These are phyloP conservation scores for Cardiocondyla obscurior DNA, from an alignment of 1,140 invertebrate genomes.

Conservation along the genomic window DNA sequence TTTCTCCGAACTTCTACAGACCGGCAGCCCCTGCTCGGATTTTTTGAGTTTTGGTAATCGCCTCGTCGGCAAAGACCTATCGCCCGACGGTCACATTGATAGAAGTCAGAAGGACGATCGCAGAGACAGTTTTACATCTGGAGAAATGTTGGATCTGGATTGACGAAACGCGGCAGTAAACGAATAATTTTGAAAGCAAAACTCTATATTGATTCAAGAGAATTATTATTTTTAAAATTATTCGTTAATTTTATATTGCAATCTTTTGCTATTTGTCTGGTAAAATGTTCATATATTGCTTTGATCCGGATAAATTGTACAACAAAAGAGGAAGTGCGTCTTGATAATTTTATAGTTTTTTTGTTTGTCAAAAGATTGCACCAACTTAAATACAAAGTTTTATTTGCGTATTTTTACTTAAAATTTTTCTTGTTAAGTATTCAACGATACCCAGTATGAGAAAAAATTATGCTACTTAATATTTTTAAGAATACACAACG, in stretches of 20 bases:
- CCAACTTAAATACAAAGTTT: not conserved
- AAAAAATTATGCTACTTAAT: constrained; percentile 27
- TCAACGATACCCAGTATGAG: not conserved
- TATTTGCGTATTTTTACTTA: constrained; percentile 11
- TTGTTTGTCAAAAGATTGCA: constrained; percentile 13
- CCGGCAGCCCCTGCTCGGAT: constrained; percentile 72
- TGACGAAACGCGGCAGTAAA: constrained; percentile 25
- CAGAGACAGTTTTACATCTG: constrained; percentile 43
- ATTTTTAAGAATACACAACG: constrained; percentile 15
- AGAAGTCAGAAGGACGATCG: constrained; percentile 58
- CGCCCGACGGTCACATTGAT: constrained; percentile 60
- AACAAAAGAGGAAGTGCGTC: not conserved
- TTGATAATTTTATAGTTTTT: constrained; percentile 49
- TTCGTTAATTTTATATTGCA: constrained; percentile 7
- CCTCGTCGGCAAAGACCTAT: constrained; percentile 57
- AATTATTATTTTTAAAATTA: constrained; percentile 14
- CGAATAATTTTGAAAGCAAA: too few species aligned
- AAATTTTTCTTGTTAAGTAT: constrained; percentile 9
- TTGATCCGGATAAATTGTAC: constrained; percentile 3
- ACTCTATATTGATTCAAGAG: too few species aligned
- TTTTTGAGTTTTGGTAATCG: constrained; percentile 74
- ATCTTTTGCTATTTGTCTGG: not conserved
- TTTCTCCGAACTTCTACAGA: constrained; percentile 62
- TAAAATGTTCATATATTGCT: constrained; percentile 1
- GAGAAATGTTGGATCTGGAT: constrained; percentile 61